phyloP scores from a whole-genome alignment of 2,797 vertebrate genomes.

The Saxicola maurus region DNA sequence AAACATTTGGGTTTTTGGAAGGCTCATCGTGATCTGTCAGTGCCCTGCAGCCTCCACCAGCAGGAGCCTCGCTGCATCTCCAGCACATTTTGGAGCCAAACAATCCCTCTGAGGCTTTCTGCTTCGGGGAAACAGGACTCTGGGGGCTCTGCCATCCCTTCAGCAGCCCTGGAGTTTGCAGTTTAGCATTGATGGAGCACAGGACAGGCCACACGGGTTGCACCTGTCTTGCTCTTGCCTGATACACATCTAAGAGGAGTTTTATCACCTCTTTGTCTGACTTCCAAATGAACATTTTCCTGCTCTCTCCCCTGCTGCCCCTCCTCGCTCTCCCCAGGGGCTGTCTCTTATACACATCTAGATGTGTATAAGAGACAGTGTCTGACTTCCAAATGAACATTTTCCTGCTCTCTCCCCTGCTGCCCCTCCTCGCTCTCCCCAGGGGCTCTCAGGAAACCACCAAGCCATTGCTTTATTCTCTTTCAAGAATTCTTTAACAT shows the following conservation, averaged over 20 bases:
- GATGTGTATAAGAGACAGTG: no score
- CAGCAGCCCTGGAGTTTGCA: neutral
- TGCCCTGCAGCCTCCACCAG: neutral
- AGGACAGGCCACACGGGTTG: neutral
- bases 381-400: neutral
- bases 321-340: neutral
- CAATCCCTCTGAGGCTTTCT: neutral
- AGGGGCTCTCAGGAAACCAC: neutral
- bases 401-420: neutral
- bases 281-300: neutral
- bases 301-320: neutral
- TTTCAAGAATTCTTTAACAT: neutral
- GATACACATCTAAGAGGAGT: neutral
- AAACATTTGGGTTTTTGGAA: neutral
- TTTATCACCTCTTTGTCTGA: neutral
- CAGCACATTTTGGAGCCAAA: fast-evolving
- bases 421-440: neutral
- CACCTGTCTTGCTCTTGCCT: neutral
- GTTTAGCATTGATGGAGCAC: neutral
- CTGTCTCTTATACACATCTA: no score
- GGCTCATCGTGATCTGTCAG: neutral
- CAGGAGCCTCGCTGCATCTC: neutral
- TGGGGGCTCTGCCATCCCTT: neutral
- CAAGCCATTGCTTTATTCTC: neutral
- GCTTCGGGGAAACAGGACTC: neutral